These are phyloP conservation scores for Drosophila atroscutellata DNA, from an alignment of 2,888 invertebrate species.

Conservation along the genomic window DNA sequence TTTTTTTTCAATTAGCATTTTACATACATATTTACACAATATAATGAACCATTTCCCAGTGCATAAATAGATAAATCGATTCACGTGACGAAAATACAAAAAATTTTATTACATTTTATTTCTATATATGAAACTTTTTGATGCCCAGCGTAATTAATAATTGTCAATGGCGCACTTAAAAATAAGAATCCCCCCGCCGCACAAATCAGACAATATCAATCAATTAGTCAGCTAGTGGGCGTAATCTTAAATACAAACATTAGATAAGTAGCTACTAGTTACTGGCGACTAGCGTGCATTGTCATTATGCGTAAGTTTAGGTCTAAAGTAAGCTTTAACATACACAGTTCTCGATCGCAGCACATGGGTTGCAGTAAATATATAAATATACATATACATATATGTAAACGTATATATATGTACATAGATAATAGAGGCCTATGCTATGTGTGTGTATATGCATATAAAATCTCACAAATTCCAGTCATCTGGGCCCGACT, in stretches of 20 bases:
- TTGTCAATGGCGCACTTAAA: conserved; percentile 12
- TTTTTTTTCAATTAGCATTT: not conserved
- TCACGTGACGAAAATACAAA: conserved; percentile 50
- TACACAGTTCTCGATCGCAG: conserved; percentile 58
- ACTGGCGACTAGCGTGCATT: conserved; percentile 45
- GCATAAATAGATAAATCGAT: not conserved
- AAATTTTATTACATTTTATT: conserved; percentile 37
- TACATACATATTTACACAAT: not conserved
- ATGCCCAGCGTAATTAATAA: conserved; percentile 16
- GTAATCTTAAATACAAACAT: conserved; percentile 40
- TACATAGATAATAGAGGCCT: conserved; percentile 36
- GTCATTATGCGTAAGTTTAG: conserved; percentile 46
- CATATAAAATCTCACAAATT: conserved; percentile 75
- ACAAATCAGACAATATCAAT: conserved; percentile 16
- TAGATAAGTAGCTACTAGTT: conserved; percentile 49
- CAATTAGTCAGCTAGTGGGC: conserved; percentile 18
- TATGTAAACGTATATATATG: conserved; percentile 31
- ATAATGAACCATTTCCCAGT: not conserved
- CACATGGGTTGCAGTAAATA: conserved; percentile 23
- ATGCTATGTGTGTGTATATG: conserved; percentile 37
- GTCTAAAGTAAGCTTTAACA: conserved; percentile 47
- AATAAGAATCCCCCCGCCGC: conserved; percentile 1
- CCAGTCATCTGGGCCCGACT: conserved; percentile 77
- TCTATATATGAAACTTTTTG: conserved; percentile 11
- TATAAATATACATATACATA: conserved; percentile 29